Evolutionary conservation across 1,140 invertebrate genomes (phyloP), one percentile per base, ranked within the genome.

Genomic region (Caenorhabditis tropicalis): DNA sequence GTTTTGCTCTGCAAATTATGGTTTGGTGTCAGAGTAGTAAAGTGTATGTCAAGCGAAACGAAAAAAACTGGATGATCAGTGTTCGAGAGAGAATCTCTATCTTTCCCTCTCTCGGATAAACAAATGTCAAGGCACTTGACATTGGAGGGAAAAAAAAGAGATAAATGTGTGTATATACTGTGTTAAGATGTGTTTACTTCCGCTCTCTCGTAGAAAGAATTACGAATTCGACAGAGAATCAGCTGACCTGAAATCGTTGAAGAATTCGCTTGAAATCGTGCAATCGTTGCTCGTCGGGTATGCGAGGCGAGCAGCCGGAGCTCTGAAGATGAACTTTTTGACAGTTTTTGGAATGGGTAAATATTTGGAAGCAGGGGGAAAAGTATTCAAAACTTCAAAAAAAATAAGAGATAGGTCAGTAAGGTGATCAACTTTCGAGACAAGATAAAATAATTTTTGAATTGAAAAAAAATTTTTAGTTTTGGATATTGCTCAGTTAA

Each of bases 201-300:
- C 65, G 65, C 43, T 33, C 43, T 33, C 65, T 74, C 65, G n/a
- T n/a, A n/a, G n/a, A 43, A 27, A 43, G 65, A 74, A 36, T 74
- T 74, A 43, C 36, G 65, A 43, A 74, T 43, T 74, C 58, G 24
- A 58, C 2, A 46, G 10, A 43, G 12, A 74, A 74, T 43, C 65
- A 74, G 65, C 65, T 74, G 33, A 84, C 83, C 83, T 84, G 83
- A 84, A 84, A 84, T 79, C 83, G 83, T 51, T 84, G 70, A 49
- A 84, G 74, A 39, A 84, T 84, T 36, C 80, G 36, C 83, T 84
- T 84, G 31, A 84, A 84, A 51, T 84, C 83, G 43, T 65, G 48
- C 31, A 48, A 80, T 31, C 83, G 83, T 56, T 84, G 79, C 21
- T 51, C 29, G 15, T 81, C 79, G 46, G 51, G 79, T 10, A 53